Evolutionary conservation across 2,113 vertebrate genomes (phyloP), one percentile per base, ranked within the genome.

Genomic region (Mungos mungo): DNA sequence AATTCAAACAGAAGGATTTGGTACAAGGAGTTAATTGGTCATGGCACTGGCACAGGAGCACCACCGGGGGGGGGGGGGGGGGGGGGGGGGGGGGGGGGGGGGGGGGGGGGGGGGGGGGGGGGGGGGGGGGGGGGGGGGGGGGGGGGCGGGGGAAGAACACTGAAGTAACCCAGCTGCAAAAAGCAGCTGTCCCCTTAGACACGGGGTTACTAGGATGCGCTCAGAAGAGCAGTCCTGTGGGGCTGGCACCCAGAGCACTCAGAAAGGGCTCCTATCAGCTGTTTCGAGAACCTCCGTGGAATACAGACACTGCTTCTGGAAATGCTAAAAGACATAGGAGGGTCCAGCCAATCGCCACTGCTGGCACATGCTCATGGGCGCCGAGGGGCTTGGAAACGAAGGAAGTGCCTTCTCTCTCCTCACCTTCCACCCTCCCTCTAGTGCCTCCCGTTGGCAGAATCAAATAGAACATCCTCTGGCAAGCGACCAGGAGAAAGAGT

Each of bases 221-320:
- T 90, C 41, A 57, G 83, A 95, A 23, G 45, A 63, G 35, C 66
- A 10, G 19, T 27, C 50, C 63, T 54, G 5, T 38, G 27, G 38
- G 88, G 54, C 3, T 29, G 47, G 83, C 16, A 5, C 60, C n/a
- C 1, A 1, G 15, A n/a, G 8, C 13, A 6, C 7, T 7, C 0
- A 52, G 54, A 57, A 41, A 54, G n/a, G 50, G 2, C 27, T 23
- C 63, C 71, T 23, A 3, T 27, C 50, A 60, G 8, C 69, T 54
- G n/a, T 47, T 31, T 9, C 54, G 54, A 10, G 54, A 79, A 50
- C 27, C 76, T 74, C 79, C 19, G 10, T 7, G 25, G 7, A 12
- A 16, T 45, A 29, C 33, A 57, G 68, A 52, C 33, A 19, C 47
- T 25, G 47, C n/a, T 33, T 77, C 81, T 1, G 1, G 72, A 72